Evolutionary conservation across 2,888 invertebrate species (phyloP).

Genomic region (Oscheius sp.): DNA sequence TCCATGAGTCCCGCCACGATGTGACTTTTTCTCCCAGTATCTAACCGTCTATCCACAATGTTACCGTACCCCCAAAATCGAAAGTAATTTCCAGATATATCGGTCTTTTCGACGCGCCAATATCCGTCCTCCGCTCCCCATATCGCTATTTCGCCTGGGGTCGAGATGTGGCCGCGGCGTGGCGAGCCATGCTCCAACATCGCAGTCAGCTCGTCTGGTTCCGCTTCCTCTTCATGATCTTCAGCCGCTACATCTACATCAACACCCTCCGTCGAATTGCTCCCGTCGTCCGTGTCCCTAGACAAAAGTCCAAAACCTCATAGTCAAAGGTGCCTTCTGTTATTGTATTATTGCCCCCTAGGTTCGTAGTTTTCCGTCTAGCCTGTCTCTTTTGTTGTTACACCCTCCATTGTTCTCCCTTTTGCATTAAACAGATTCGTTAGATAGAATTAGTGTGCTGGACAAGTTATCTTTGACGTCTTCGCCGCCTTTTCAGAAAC

Average conservation of each 20-base stretch:
- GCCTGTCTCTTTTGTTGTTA: no score
- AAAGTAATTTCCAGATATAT: constrained; percentile 46
- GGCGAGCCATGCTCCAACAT: constrained; percentile 75
- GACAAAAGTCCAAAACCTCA: constrained; percentile 22
- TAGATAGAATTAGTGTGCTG: no score
- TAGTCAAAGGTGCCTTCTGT: neutral
- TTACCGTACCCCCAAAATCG: neutral
- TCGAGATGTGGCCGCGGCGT: constrained; percentile 53
- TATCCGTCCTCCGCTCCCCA: constrained; percentile 65
- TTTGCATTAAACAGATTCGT: no score
- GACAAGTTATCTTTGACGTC: no score
- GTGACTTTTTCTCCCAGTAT: neutral
- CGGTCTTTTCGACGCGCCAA: constrained; percentile 73
- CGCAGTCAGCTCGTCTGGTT: constrained; percentile 95
- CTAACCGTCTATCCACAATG: neutral
- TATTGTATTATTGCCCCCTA: neutral
- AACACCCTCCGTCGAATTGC: constrained; percentile 58
- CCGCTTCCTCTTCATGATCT: constrained; percentile 84
- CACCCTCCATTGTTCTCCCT: no score
- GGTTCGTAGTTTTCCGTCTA: no score
- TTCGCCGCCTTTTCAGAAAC: no score
- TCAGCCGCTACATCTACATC: constrained; percentile 62
- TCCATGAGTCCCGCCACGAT: neutral
- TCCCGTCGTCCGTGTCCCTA: constrained; percentile 36
- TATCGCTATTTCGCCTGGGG: constrained; percentile 69